These are phyloP conservation scores for Miltochrista miniata DNA, from an alignment of 2,888 invertebrate species.

Conservation along the genomic window DNA sequence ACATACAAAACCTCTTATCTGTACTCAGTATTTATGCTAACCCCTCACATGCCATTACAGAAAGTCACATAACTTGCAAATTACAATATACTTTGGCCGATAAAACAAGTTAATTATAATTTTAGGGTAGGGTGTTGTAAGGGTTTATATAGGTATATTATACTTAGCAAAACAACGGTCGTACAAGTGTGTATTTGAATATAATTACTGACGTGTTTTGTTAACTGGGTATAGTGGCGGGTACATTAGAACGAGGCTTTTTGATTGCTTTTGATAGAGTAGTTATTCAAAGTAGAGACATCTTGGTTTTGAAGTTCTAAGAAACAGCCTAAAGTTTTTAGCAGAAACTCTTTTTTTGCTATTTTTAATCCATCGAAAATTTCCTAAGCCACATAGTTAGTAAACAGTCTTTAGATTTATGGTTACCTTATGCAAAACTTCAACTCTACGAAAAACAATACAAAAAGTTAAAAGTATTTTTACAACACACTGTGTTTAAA, in stretches of 20 bases:
- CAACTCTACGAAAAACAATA: too few relatives aligned
- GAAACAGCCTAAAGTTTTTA: too few relatives aligned
- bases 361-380: too few relatives aligned
- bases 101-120: conserved; percentile 33
- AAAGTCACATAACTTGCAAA: conserved; percentile 13
- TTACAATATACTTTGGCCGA: conserved; percentile 18
- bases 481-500: too few relatives aligned
- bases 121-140: conserved; percentile 9
- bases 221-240: neutral
- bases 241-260: neutral
- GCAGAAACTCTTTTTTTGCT: too few relatives aligned
- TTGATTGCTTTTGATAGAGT: too few relatives aligned
- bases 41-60: conserved; percentile 4
- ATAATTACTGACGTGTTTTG: conserved; percentile 4
- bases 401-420: too few relatives aligned
- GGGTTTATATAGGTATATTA: conserved; percentile 9
- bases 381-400: too few relatives aligned
- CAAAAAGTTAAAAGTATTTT: too few relatives aligned
- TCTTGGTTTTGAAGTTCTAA: too few relatives aligned
- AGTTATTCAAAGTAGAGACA: too few relatives aligned
- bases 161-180: conserved; percentile 8
- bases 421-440: too few relatives aligned
- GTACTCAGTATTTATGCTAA: conserved; percentile 3
- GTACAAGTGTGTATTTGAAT: conserved; percentile 10
- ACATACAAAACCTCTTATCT: conserved; percentile 8